These are phyloP conservation scores for Hirtodrosophila cameraria DNA, from an alignment of 2,888 invertebrate genomes.

Conservation along the genomic window DNA sequence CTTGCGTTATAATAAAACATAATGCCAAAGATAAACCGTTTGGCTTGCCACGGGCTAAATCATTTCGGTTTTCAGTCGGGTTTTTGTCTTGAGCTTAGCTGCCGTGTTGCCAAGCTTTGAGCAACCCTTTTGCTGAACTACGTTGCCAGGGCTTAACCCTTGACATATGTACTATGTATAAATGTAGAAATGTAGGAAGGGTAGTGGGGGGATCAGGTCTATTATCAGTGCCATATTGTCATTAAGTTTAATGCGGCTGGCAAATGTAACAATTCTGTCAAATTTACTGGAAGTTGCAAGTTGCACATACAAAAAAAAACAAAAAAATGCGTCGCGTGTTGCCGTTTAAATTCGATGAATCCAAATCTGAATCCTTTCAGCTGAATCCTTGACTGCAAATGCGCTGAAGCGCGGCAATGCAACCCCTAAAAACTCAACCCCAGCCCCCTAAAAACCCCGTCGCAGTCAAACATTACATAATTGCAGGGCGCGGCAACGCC, in stretches of 20 bases:
- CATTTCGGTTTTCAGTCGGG: constrained; percentile 11
- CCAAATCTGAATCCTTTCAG: constrained; percentile 34
- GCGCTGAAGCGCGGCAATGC: constrained; percentile 45
- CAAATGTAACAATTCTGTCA: constrained; percentile 77
- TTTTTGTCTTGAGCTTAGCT: constrained; percentile 41
- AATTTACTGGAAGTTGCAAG: constrained; percentile 75
- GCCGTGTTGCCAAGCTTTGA: constrained; percentile 15
- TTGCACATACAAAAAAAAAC: constrained; percentile 3
- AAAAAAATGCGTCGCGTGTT: constrained; percentile 44
- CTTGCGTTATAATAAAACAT: constrained; percentile 46
- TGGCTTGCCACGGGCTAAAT: constrained; percentile 25
- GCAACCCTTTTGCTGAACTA: constrained; percentile 43
- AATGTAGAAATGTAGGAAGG: neutral
- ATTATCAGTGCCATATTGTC: constrained; percentile 68
- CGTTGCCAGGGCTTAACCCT: constrained; percentile 48
- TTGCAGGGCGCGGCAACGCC: constrained; percentile 68
- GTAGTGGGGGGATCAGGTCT: neutral
- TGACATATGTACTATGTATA: constrained; percentile 48
- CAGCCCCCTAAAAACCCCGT: neutral
- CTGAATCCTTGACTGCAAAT: constrained; percentile 25
- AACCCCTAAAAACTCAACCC: constrained; percentile 23
- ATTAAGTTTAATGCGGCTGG: constrained; percentile 65
- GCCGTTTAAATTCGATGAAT: constrained; percentile 50
- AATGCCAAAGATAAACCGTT: constrained; percentile 54
- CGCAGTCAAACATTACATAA: constrained; percentile 61